Conservation (phyloP, 1,140 invertebrate species). For the Laupala kohalensis region DNA sequence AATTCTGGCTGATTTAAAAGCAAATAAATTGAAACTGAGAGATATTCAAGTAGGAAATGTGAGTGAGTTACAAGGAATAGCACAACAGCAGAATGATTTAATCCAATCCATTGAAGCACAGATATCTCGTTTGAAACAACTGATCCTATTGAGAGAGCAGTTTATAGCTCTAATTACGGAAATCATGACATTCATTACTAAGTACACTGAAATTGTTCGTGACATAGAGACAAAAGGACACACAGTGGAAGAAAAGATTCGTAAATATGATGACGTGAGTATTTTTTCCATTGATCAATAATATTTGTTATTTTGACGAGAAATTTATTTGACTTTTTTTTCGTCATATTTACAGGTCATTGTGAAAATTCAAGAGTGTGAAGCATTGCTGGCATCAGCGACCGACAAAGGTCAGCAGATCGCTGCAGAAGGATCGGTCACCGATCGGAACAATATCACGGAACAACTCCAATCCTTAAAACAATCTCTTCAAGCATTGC, state of each 20-base stretch:
- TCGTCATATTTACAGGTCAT: conserved; percentile 35
- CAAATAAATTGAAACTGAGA: conserved; percentile 63
- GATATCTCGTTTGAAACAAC: conserved; percentile 59
- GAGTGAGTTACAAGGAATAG: conserved; percentile 60
- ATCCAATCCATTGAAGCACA: conserved; percentile 72
- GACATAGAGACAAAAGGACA: conserved; percentile 71
- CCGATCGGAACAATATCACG: conserved; percentile 74
- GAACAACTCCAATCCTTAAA: conserved; percentile 76
- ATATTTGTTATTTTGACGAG: neutral
- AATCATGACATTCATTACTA: conserved; percentile 72
- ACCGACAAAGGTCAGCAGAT: conserved; percentile 86
- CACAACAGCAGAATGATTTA: conserved; percentile 70
- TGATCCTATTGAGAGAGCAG: conserved; percentile 69
- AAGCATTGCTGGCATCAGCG: conserved; percentile 71
- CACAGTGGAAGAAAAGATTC: conserved; percentile 74
- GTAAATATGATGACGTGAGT: conserved; percentile 64
- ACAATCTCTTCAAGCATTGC: conserved; percentile 63
- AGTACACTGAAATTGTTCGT: conserved; percentile 71
- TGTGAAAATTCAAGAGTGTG: conserved; percentile 65
- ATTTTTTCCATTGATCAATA: neutral
- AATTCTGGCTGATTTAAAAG: conserved; percentile 64
- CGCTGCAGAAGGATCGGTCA: conserved; percentile 69
- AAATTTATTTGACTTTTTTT: neutral
- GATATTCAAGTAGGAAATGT: conserved; percentile 60
- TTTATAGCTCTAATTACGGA: conserved; percentile 74